These are phyloP conservation scores for Ceryle rudis DNA, from an alignment of 2,797 vertebrate species.

Conservation along the genomic window DNA sequence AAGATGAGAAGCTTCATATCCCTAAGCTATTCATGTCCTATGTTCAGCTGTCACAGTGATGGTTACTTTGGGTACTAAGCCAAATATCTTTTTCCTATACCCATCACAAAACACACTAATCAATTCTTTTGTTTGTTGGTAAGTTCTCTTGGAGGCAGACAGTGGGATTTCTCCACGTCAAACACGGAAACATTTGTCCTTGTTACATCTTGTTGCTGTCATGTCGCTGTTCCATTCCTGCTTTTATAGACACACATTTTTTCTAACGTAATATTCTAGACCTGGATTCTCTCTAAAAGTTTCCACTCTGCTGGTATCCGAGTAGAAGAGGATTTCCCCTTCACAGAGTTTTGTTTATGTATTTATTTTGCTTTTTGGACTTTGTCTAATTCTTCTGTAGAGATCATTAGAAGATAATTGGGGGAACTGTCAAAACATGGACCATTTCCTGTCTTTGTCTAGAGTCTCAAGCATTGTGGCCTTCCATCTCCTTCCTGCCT, in stretches of 20 bases:
- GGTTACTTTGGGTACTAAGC: background rate
- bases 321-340: slow-evolving; percentile 43
- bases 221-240: background rate
- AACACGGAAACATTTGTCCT: background rate
- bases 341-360: background rate
- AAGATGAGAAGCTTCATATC: background rate
- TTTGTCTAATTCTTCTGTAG: slow-evolving; percentile 7
- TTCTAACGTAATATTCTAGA: background rate
- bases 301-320: background rate
- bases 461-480: background rate
- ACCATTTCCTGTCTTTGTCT: slow-evolving; percentile 50
- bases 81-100: background rate
- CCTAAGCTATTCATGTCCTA: background rate
- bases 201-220: background rate
- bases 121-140: background rate
- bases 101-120: background rate
- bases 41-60: background rate
- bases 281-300: background rate
- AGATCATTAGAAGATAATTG: slow-evolving; percentile 32
- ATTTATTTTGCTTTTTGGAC: slow-evolving; percentile 43
- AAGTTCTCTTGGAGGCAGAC: background rate
- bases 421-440: slow-evolving; percentile 43
- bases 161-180: background rate
- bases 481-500: slow-evolving; percentile 62
- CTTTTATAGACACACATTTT: background rate